Percentiles rank a stretch among this genome's conserved stretches.
Conservation (phyloP, 2,113 vertebrate species). For the Eira barbara region DNA sequence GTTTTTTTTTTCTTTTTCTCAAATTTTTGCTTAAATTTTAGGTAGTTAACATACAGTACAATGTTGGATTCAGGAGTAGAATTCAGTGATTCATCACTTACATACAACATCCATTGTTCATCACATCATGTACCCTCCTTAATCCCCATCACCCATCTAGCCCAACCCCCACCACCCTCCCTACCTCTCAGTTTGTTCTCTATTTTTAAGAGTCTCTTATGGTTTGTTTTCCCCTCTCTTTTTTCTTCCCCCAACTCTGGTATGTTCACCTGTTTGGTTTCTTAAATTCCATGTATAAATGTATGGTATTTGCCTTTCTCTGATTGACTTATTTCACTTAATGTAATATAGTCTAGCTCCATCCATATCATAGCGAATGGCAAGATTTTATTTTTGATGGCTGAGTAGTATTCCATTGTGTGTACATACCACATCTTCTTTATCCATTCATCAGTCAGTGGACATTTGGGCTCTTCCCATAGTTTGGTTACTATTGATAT, state of each 20-base stretch:
- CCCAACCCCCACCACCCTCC: not conserved
- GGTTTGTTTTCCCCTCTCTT: not conserved
- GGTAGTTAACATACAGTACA: not conserved
- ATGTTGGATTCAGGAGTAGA: not conserved
- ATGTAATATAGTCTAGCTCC: not conserved
- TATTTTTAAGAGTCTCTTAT: not conserved
- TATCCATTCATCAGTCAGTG: not conserved
- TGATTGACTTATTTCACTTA: not conserved
- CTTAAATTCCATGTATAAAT: not conserved
- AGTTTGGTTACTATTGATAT: not conserved
- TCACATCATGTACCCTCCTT: not conserved
- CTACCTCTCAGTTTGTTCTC: not conserved
- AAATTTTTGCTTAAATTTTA: not conserved
- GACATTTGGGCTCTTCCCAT: not conserved
- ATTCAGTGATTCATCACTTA: not conserved
- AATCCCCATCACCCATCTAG: not conserved
- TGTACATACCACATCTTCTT: not conserved
- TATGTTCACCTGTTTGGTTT: not conserved
- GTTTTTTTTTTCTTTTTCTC: too few species aligned
- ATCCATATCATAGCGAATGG: not conserved
- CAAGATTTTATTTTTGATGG: not conserved
- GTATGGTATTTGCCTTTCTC: not conserved
- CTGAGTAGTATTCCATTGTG: not conserved
- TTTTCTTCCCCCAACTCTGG: not conserved
- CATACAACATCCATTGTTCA: not conserved